These are phyloP conservation scores for Nasonovia ribisnigri DNA, from an alignment of 2,888 invertebrate species.

Conservation along the genomic window DNA sequence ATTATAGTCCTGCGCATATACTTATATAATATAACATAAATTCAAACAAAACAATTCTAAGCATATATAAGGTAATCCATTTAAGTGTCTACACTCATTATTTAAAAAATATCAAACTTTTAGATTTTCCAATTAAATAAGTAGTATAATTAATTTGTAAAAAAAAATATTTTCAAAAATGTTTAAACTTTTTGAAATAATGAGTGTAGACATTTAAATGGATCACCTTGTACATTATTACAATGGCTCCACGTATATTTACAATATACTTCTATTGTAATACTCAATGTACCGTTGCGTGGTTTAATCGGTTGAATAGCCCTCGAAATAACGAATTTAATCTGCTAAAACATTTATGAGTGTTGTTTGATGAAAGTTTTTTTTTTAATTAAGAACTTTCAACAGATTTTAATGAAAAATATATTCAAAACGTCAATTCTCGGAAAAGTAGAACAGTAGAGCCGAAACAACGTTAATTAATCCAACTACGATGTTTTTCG, in stretches of 20 bases:
- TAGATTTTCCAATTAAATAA: not conserved
- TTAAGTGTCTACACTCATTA: not conserved
- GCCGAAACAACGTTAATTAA: not conserved
- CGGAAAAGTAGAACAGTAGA: not conserved
- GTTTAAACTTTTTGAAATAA: not conserved
- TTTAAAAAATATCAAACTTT: not conserved
- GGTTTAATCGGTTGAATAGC: not conserved
- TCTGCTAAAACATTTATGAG: not conserved
- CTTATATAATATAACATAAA: not conserved
- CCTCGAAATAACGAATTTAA: not conserved
- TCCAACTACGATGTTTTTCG: not conserved
- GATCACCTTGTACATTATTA: not conserved
- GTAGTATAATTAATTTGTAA: too few species aligned
- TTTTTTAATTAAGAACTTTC: slow-evolving; percentile 24
- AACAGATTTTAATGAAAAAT: not conserved
- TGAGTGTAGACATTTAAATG: not conserved
- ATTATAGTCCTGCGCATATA: not conserved
- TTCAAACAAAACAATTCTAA: not conserved
- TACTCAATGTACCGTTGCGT: not conserved
- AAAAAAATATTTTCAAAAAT: not conserved
- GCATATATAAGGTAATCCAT: not conserved
- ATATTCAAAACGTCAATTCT: not conserved
- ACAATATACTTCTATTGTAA: not conserved
- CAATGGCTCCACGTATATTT: not conserved
- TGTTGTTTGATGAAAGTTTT: slow-evolving; percentile 18